phyloP scores from a whole-genome alignment of 2,797 vertebrate genomes.

The Malacoraja senta region DNA sequence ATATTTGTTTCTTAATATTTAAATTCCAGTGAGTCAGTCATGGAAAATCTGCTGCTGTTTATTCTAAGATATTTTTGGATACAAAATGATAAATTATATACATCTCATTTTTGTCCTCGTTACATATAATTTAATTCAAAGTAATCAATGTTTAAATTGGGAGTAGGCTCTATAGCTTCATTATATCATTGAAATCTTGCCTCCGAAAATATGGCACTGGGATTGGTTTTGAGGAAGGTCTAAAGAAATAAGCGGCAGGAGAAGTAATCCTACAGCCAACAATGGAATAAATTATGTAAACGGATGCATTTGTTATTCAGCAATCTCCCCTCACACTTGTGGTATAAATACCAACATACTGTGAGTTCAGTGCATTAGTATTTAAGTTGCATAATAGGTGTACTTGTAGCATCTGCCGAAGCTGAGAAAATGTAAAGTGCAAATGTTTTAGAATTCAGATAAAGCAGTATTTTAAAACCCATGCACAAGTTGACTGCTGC shows the following conservation, averaged over 20 bases:
- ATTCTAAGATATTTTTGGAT: not conserved
- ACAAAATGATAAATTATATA: not conserved
- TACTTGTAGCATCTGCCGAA: constrained; percentile 29
- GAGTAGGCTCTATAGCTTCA: not conserved
- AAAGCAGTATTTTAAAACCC: constrained; percentile 20
- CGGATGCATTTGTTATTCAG: constrained; percentile 9
- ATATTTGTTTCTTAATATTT: not conserved
- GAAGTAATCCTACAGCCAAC: not conserved
- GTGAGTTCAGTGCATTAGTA: constrained; percentile 36
- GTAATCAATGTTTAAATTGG: not conserved
- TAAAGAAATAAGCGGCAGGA: constrained; percentile 21
- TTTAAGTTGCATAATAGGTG: constrained; percentile 33
- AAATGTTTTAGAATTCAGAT: constrained; percentile 35
- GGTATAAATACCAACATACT: constrained; percentile 36
- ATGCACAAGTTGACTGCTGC: constrained; percentile 10
- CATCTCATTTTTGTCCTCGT: too few relatives aligned
- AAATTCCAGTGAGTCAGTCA: not conserved
- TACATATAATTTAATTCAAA: not conserved
- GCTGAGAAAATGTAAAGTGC: constrained; percentile 23
- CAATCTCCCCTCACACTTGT: constrained; percentile 31
- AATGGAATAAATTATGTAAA: constrained; percentile 33
- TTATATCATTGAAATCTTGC: not conserved
- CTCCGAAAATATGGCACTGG: not conserved
- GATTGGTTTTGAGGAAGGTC: not conserved
- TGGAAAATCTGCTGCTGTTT: not conserved